Base-by-base conservation (phyloP, 2,797 vertebrate species). In the Brachyalestes nurse region DNA sequence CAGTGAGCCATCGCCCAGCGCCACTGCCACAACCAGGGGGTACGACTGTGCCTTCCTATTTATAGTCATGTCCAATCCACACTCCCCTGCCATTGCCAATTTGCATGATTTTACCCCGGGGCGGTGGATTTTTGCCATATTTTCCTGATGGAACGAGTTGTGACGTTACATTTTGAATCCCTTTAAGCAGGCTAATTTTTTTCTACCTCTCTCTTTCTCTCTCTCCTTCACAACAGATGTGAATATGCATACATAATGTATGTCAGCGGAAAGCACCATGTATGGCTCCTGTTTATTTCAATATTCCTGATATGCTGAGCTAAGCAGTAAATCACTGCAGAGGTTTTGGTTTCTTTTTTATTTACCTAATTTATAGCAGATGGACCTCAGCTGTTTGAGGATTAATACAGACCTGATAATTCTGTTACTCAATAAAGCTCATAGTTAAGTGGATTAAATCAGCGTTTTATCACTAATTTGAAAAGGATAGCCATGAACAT, bases 81-180 rank as follows among this genome's bases (percentile, higher is more conserved):
- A 61, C 86, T 84, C 79, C 65, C 62, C 90, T 91, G 90, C 88
- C 90, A 91, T 23, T 75, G 85, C 79, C 87, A 23, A 92, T 93
- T 91, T 91, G 83, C 53, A 79, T 93, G 91, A 92, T 81, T 83
- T 72, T 8, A 80, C 88, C 86, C 80, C 40, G 74, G 73, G 86
- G 89, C 86, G 16, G 80, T 83, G 38, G 85, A 86, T 87, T 89
- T 70, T 87, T 81, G 83, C 88, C 72, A 66, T 82, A 81, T 82
- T 84, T 81, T 88, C 88, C 87, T 92, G 89, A 93, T 79, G 82
- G 85, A 88, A 93, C 91, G 88, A 84, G 83, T 83, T 85, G 84
- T 91, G 93, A 92, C 90, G 90, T 90, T 88, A 89, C 81, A 80
- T 91, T 90, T 87, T 88, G 87, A 90, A 84, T 91, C 87, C 88